phyloP scores from a whole-genome alignment of 2,113 vertebrate species.

The Lampris megalopsis region DNA sequence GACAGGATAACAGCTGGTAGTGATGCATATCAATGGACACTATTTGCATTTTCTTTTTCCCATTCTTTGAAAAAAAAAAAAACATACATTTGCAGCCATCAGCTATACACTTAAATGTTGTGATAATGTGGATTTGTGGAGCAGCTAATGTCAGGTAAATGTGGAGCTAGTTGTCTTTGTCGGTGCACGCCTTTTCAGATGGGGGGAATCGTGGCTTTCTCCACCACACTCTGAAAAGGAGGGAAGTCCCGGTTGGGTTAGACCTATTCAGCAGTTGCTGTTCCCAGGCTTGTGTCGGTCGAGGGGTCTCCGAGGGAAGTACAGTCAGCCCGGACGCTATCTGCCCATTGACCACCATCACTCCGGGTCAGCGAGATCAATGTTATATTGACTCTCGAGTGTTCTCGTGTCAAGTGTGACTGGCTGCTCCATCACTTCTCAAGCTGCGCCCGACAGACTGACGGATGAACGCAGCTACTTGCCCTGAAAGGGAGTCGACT shows the following conservation, averaged over 20 bases:
- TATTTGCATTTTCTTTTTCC: slow-evolving; percentile 30
- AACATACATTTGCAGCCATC: slow-evolving; percentile 4
- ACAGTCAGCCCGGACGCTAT: slow-evolving; percentile 10
- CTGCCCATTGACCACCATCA: neutral
- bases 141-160: neutral
- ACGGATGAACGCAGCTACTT: slow-evolving; percentile 2
- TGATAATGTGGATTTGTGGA: neutral
- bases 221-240: slow-evolving; percentile 25
- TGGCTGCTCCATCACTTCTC: slow-evolving; percentile 36
- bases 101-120: slow-evolving; percentile 3
- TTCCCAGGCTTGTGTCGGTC: slow-evolving; percentile 24
- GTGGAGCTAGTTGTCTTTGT: neutral
- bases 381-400: slow-evolving; percentile 46
- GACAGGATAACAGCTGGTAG: slow-evolving; percentile 83
- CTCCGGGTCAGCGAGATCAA: slow-evolving; percentile 45
- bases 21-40: slow-evolving; percentile 78
- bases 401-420: slow-evolving; percentile 41
- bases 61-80: slow-evolving; percentile 21
- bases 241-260: slow-evolving; percentile 46
- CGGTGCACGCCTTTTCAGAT: neutral
- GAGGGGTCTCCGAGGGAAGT: slow-evolving; percentile 22
- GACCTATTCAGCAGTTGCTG: slow-evolving; percentile 28
- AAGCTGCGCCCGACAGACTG: slow-evolving; percentile 12
- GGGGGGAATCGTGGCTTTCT: slow-evolving; percentile 4
- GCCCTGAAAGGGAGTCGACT: neutral